Evolutionary conservation across 2,113 vertebrate species (phyloP), one percentile per base, ranked within the genome.

Genomic region (Sphaerodactylus townsendi): DNA sequence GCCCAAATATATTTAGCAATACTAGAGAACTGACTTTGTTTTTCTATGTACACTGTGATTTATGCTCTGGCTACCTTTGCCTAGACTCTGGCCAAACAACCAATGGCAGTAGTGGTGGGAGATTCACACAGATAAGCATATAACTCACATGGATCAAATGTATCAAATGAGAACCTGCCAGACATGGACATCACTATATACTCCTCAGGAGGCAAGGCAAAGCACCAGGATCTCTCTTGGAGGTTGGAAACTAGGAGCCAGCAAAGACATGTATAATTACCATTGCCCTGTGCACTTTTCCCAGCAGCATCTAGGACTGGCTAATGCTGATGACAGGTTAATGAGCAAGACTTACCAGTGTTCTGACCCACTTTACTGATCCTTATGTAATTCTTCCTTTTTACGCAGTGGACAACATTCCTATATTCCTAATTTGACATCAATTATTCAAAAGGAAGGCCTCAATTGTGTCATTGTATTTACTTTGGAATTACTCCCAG

Each of bases 381-480:
- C 59, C 19, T 84, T 84, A 84, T 84, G 82, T 84, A 76, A 83
- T 44, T 21, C 46, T 83, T 70, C 65, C 74, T 84, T 44, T 69
- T 77, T 77, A 74, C 13, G 13, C 9, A 56, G 30, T 37, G 39
- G 30, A 69, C 82, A 70, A 44, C 74, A 77, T 84, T 84, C 64
- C 65, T 69, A 25, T 13, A 68, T 87, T 83, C 76, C 81, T 87
- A 68, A 79, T 83, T 83, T 66, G 62, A 39, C 30, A 33, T 48
- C 44, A 23, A 59, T 71, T 65, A 41, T 68, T 30, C 30, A 30
- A 56, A 46, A 39, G 62, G 56, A 82, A 87, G 44, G 44, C n/a
- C 50, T 66, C 62, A 44, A 68, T 59, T 77, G 37, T 69, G 23
- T 77, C 39, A 77, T 30, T 5, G 3, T 53, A 73, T 83, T 66